Conservation (phyloP, 2,888 invertebrate genomes). For the Nomada fucata region DNA sequence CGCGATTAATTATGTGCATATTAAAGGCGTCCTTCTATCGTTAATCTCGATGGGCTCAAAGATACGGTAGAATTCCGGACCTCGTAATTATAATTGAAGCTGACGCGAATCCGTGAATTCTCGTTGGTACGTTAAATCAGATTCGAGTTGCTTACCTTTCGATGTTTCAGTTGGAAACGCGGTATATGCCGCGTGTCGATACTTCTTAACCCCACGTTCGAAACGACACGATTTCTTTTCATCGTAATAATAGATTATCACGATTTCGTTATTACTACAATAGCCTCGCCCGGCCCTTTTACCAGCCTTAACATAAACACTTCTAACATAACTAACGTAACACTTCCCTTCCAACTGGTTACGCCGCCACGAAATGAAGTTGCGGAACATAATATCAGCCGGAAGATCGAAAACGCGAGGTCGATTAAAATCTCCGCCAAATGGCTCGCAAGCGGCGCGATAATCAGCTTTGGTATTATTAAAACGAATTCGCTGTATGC, state of each 20-base stretch:
- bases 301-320: too few relatives aligned
- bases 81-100: conserved; percentile 4
- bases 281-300: too few relatives aligned
- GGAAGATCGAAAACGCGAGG: not conserved
- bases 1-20: conserved; percentile 9
- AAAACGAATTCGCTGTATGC: conserved; percentile 44
- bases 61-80: not conserved
- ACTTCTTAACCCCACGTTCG: not conserved
- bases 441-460: conserved; percentile 30
- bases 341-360: too few relatives aligned
- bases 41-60: not conserved
- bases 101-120: not conserved
- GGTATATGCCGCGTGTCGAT: too few relatives aligned
- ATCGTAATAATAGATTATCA: not conserved
- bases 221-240: not conserved
- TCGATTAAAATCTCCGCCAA: conserved; percentile 33
- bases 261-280: too few relatives aligned
- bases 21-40: conserved; percentile 8
- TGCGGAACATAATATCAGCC: too few relatives aligned
- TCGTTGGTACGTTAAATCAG: not conserved
- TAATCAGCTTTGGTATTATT: conserved; percentile 50
- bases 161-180: not conserved
- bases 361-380: not conserved
- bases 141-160: not conserved
- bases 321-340: too few relatives aligned